phyloP scores from a whole-genome alignment of 2,113 vertebrate species.

The Apteryx owenii region DNA sequence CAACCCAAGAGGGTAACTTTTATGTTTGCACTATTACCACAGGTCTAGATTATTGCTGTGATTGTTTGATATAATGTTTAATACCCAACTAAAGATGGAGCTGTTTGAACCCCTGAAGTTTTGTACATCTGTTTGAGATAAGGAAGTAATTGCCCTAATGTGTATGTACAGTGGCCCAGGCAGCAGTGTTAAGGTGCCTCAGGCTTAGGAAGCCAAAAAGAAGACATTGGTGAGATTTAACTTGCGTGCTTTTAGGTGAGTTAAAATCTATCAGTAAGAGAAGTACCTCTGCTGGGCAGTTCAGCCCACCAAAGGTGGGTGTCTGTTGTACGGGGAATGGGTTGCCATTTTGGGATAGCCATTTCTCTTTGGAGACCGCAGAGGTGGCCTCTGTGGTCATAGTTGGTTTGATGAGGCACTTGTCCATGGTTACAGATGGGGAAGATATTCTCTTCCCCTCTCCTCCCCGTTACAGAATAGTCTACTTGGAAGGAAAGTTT shows the following conservation, averaged over 20 bases:
- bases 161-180: background rate
- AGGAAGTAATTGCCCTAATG: background rate
- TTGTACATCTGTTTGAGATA: background rate
- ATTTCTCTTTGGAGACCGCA: background rate
- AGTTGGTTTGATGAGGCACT: background rate
- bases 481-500: background rate
- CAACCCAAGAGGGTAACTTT: background rate
- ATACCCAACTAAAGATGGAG: background rate
- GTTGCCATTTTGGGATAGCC: background rate
- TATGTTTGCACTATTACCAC: background rate
- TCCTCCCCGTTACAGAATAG: background rate
- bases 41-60: background rate
- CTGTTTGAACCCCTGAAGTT: background rate
- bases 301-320: background rate
- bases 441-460: background rate
- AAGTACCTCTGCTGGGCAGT: background rate
- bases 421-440: background rate
- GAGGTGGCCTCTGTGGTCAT: background rate
- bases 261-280: background rate
- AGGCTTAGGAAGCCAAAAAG: background rate
- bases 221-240: background rate
- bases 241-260: background rate
- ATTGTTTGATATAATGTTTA: background rate
- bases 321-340: background rate
- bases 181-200: background rate